Evolutionary conservation across 2,113 vertebrate species (phyloP), one percentile per base, ranked within the genome.

Genomic region (Nymphicus hollandicus): DNA sequence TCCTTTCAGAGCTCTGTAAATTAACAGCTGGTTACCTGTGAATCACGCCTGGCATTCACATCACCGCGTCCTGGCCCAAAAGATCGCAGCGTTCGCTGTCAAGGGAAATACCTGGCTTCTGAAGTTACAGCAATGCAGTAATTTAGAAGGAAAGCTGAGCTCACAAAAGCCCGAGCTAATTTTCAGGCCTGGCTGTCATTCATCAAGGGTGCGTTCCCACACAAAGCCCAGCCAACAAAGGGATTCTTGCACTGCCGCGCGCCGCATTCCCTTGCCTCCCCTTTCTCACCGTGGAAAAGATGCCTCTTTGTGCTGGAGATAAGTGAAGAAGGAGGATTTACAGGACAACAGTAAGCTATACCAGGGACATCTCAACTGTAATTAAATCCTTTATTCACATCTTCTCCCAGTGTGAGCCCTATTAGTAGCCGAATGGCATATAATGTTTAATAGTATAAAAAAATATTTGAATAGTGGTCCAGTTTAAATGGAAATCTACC

Each of bases 61-160:
- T 61, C 76, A 49, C 37, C 0, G 0, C 1, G 0, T 56, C 46
- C 93, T 43, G 72, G 43, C 85, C 89, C 80, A 6, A 11, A 81
- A 91, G 85, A 64, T 19, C 27, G 47, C 61, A 66, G 6, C 1
- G 0, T 6, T 66, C 50, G 28, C 82, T 70, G 86, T 82, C 93
- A 23, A 46, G 93, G 95, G 91, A 96, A 95, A 91, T 91, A 89
- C 85, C 47, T 95, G 89, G 29, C 92, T 96, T 96, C 96, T 96
- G 78, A 91, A 94, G 83, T 97, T 97, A 91, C 96, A 69, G 94
- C 89, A 83, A 17, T 2, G 19, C 7, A 58, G 92, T 71, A 85
- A 84, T 95, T 94, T 74, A 95, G 91, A 79, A 73, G 92, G 93
- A 94, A 95, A 94, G 65, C 70, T 43, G 93, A 97, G 83, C 73